Conservation (phyloP, 2,888 invertebrate species). For the Gryllus longicercus region DNA sequence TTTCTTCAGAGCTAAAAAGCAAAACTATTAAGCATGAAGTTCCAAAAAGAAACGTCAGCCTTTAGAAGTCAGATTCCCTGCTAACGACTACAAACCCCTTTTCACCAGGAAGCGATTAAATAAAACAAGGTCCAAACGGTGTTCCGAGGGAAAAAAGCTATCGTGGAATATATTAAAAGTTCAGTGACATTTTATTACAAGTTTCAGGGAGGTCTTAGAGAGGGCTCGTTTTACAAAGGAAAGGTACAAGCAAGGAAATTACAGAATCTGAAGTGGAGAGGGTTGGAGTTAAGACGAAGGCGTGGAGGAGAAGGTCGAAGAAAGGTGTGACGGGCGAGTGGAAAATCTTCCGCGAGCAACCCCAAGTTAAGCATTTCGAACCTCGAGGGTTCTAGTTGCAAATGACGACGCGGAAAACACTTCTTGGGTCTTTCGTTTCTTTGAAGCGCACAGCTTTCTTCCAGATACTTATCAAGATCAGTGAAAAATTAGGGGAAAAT, state of each 20-base stretch:
- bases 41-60: too few relatives aligned
- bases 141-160: neutral
- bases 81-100: neutral
- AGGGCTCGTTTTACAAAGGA: slow-evolving; percentile 2
- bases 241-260: slow-evolving; percentile 17
- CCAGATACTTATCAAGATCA: too few relatives aligned
- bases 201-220: neutral
- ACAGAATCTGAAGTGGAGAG: neutral
- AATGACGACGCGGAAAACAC: neutral
- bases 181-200: slow-evolving; percentile 17
- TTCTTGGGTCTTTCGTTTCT: too few relatives aligned
- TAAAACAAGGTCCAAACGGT: neutral
- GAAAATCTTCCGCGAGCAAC: neutral
- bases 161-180: slow-evolving; percentile 7
- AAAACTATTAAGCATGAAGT: too few relatives aligned
- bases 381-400: neutral
- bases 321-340: neutral
- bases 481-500: too few relatives aligned
- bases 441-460: too few relatives aligned
- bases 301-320: neutral
- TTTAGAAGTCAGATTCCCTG: too few relatives aligned
- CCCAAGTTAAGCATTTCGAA: neutral
- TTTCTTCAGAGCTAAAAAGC: too few relatives aligned
- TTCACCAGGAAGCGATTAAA: neutral
- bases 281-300: neutral